Evolutionary conservation across 2,888 invertebrate species (phyloP).

Genomic region (Agriotes lineatus): DNA sequence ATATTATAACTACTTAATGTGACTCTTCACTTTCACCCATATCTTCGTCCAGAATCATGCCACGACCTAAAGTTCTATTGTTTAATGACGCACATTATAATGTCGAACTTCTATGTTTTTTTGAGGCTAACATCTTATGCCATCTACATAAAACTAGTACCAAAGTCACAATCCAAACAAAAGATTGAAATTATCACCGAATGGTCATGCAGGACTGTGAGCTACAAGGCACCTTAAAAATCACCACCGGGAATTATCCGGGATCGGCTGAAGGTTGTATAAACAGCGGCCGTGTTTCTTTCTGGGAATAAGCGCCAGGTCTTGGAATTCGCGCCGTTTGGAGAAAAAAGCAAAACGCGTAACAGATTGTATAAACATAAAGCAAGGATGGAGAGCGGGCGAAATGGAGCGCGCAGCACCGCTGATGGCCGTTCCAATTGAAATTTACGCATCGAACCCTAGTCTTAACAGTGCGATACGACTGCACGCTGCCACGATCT

Average conservation of each 20-base stretch:
- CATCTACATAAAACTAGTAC: too few relatives aligned
- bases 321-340: constrained; percentile 9
- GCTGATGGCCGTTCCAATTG: constrained; percentile 54
- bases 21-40: too few relatives aligned
- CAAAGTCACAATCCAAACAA: too few relatives aligned
- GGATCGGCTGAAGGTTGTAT: constrained; percentile 2
- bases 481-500: constrained; percentile 54
- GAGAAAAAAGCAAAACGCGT: constrained; percentile 30
- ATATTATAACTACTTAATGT: too few relatives aligned
- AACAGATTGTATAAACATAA: constrained; percentile 40
- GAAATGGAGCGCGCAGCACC: constrained; percentile 33
- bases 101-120: too few relatives aligned
- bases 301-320: not conserved
- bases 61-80: too few relatives aligned
- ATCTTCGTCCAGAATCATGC: too few relatives aligned
- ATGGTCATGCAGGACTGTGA: too few relatives aligned
- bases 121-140: too few relatives aligned
- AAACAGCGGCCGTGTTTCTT: constrained; percentile 6
- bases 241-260: constrained; percentile 1
- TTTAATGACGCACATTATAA: too few relatives aligned
- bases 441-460: constrained; percentile 57
- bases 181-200: too few relatives aligned
- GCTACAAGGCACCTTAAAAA: too few relatives aligned
- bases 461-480: constrained; percentile 54
- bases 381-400: constrained; percentile 21